These are phyloP conservation scores for Cirrhinus molitorella DNA, from an alignment of 2,797 vertebrate species.

Conservation along the genomic window DNA sequence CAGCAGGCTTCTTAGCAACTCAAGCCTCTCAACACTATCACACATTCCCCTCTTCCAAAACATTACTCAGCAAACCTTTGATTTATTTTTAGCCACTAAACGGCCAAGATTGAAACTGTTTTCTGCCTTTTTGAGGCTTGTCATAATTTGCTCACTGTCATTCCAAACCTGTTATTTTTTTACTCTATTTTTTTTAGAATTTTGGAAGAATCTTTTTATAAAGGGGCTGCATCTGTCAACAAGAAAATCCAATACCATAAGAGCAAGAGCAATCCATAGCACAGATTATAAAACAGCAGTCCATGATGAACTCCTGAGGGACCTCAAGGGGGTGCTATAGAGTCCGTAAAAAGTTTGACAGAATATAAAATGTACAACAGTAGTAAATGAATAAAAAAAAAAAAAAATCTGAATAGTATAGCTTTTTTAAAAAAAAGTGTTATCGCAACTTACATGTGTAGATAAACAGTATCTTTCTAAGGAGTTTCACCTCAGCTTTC, in stretches of 20 bases:
- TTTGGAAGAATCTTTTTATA: neutral
- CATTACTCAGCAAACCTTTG: neutral
- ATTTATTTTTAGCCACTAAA: neutral
- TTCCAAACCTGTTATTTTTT: neutral
- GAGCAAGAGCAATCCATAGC: neutral
- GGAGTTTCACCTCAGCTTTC: neutral
- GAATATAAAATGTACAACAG: neutral
- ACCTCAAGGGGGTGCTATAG: slow-evolving; percentile 23
- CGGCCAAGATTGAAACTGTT: neutral
- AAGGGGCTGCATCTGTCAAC: neutral
- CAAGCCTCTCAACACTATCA: slow-evolving; percentile 52
- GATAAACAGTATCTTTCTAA: neutral
- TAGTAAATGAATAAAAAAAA: neutral
- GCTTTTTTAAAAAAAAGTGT: no score
- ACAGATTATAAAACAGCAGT: neutral
- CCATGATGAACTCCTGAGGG: neutral
- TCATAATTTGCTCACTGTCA: neutral
- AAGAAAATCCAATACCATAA: neutral
- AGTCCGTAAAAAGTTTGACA: neutral
- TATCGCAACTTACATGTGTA: no score
- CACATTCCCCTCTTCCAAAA: slow-evolving; percentile 16
- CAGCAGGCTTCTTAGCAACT: slow-evolving; percentile 59
- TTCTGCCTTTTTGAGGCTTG: neutral
- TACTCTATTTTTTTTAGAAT: neutral
- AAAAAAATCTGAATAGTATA: neutral